These are phyloP conservation scores for Oreonectes daqikongensis DNA, from an alignment of 2,797 vertebrate species.

Conservation along the genomic window DNA sequence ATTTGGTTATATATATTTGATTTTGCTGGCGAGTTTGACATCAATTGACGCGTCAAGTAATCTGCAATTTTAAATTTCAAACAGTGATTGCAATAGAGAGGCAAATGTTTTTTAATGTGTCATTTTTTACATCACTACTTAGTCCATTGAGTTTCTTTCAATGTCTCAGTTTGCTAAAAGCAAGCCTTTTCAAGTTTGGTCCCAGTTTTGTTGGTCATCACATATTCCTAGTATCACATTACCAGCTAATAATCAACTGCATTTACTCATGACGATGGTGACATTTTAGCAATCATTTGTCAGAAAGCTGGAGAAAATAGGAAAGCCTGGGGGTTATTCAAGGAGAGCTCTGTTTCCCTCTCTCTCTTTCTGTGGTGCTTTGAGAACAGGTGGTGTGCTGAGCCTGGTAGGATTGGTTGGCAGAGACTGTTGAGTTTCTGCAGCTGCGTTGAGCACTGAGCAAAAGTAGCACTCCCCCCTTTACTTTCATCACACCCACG, in stretches of 20 bases:
- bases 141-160: background rate
- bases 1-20: too few species aligned
- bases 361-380: conserved; percentile 30
- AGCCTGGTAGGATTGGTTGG: conserved; percentile 41
- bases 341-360: conserved; percentile 30
- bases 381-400: conserved; percentile 61
- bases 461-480: conserved; percentile 33
- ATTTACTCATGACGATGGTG: conserved; percentile 1
- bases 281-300: conserved; percentile 21
- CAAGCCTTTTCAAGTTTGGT: too few species aligned
- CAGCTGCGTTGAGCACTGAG: conserved; percentile 53
- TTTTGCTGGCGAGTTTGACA: too few species aligned
- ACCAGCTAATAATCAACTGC: background rate
- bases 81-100: too few species aligned
- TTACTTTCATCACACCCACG: conserved; percentile 56
- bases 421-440: conserved; percentile 52
- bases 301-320: conserved; percentile 28
- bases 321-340: conserved; percentile 37
- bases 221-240: conserved; percentile 10
- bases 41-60: too few species aligned
- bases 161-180: background rate
- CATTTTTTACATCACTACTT: too few species aligned
- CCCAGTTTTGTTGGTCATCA: background rate
- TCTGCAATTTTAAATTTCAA: too few species aligned
- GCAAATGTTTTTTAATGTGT: too few species aligned